Percentiles rank a stretch among this genome's conserved stretches.
These are phyloP conservation scores for Tetragonula clypearis DNA, from an alignment of 1,140 invertebrate genomes.

Conservation along the genomic window DNA sequence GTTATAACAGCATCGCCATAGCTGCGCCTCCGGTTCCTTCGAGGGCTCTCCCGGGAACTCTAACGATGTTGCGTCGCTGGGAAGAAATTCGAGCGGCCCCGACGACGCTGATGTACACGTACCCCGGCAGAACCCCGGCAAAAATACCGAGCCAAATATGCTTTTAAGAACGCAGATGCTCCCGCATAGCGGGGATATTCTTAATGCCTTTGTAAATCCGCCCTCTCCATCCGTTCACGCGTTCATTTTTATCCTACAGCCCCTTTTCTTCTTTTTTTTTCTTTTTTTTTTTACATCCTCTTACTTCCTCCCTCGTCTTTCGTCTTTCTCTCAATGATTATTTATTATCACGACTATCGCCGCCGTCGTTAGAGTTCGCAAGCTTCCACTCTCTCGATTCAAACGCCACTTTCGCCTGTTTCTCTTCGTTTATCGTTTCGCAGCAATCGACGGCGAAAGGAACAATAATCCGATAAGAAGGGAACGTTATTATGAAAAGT, in stretches of 20 bases:
- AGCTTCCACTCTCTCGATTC: neutral
- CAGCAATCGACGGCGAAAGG: neutral
- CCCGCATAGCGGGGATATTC: constrained; percentile 69
- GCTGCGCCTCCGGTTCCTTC: constrained; percentile 42
- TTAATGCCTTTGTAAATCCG: constrained; percentile 74
- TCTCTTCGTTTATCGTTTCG: neutral
- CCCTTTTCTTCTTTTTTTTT: too few relatives aligned
- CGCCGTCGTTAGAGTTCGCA: too few relatives aligned
- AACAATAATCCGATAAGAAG: neutral
- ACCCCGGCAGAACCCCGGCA: constrained; percentile 24
- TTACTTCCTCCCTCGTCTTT: neutral
- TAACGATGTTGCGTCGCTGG: constrained; percentile 64
- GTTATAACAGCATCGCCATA: constrained; percentile 35
- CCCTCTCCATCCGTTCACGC: constrained; percentile 35
- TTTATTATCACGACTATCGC: too few relatives aligned
- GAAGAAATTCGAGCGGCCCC: constrained; percentile 64
- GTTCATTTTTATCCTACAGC: constrained; percentile 11
- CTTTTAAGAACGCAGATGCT: constrained; percentile 72
- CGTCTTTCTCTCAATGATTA: neutral
- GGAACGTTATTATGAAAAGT: constrained; percentile 35
- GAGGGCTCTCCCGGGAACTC: constrained; percentile 44
- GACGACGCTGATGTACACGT: neutral
- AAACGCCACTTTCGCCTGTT: neutral
- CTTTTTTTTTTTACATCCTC: too few relatives aligned
- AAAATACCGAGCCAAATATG: constrained; percentile 66